Evolutionary conservation across 2,113 vertebrate genomes (phyloP).

Genomic region (Laticauda colubrina): DNA sequence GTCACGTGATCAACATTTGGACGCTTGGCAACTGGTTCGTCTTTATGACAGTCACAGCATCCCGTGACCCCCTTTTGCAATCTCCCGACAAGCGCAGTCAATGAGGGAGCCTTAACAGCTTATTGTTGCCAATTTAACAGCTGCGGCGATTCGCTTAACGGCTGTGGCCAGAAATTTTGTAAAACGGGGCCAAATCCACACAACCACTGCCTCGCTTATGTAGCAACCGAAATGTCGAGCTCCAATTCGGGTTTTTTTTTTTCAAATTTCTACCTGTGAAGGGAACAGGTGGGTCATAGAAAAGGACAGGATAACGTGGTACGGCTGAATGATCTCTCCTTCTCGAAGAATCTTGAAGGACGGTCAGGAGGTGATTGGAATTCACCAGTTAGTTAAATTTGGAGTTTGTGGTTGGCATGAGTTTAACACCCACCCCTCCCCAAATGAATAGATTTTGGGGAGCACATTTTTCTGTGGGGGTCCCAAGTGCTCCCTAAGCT

Average conservation of each 20-base stretch:
- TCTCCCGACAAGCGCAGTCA: neutral
- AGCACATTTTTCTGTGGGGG: neutral
- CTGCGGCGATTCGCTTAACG: neutral
- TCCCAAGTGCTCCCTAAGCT: neutral
- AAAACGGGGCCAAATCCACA: no score
- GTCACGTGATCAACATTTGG: neutral
- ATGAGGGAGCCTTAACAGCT: fast-evolving
- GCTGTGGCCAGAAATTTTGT: neutral
- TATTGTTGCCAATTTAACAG: neutral
- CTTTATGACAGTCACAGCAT: neutral
- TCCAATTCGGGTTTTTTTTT: no score
- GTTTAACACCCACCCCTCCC: neutral
- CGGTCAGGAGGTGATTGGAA: neutral
- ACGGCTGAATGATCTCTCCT: neutral
- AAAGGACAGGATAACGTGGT: neutral
- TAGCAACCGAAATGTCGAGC: no score
- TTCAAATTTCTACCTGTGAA: neutral
- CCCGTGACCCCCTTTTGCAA: neutral
- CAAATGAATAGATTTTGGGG: neutral
- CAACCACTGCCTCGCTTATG: no score
- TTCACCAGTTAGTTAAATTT: neutral
- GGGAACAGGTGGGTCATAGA: neutral
- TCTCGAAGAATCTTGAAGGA: neutral
- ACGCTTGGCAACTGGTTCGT: fast-evolving
- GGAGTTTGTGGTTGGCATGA: neutral